phyloP scores from a whole-genome alignment of 2,797 vertebrate species.

The Manis crassicaudata region DNA sequence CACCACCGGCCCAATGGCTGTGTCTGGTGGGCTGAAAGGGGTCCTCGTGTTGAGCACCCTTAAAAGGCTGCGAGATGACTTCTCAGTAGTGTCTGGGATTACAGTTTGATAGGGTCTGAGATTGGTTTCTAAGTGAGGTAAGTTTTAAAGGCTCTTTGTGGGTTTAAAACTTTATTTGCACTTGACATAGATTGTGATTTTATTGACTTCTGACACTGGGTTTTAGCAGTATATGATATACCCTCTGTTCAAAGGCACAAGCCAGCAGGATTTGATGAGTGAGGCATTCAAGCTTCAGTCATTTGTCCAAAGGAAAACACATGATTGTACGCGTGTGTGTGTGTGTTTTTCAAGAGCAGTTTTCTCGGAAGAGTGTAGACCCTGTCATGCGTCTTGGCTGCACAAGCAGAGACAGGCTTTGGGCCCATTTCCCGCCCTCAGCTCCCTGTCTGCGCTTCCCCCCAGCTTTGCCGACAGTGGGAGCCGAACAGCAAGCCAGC shows the following conservation, averaged over 20 bases:
- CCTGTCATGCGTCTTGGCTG: background rate
- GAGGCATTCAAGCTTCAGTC: background rate
- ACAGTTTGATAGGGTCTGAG: background rate
- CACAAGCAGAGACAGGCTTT: accelerated
- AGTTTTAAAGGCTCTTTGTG: background rate
- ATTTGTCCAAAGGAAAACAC: background rate
- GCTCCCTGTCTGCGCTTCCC: too few species aligned
- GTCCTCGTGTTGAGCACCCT: background rate
- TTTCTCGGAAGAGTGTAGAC: background rate
- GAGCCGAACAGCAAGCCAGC: accelerated
- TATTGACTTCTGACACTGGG: background rate
- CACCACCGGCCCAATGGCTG: accelerated
- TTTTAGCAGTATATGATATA: background rate
- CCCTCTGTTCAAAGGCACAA: background rate
- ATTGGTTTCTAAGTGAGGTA: background rate
- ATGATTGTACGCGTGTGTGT: background rate
- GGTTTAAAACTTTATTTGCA: background rate
- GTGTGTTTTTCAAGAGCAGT: background rate
- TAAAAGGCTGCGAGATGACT: background rate
- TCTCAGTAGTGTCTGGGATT: background rate
- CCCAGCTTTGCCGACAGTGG: background rate
- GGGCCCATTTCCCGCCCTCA: too few species aligned
- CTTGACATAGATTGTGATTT: background rate
- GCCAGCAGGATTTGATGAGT: background rate
- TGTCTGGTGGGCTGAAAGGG: accelerated